A percentile compares a stretch with the other conserved stretches of the same genome.
These are phyloP conservation scores for Ophonus ardosiacus DNA, from an alignment of 2,888 invertebrate genomes.

Conservation along the genomic window DNA sequence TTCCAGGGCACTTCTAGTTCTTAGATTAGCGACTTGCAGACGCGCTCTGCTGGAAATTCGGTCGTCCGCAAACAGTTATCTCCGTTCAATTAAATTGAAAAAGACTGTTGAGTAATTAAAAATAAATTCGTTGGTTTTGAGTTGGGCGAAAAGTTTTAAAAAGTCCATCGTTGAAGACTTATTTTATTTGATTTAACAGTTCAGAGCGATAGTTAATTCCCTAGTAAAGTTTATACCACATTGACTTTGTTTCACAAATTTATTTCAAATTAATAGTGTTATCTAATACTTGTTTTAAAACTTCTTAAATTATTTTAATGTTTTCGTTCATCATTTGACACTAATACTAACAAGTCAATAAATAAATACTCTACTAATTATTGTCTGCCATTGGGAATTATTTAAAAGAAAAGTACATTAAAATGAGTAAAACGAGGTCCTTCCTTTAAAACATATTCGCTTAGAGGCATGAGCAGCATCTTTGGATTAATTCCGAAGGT, in stretches of 20 bases:
- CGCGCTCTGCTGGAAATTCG: slow-evolving; percentile 11
- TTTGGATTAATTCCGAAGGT: no score
- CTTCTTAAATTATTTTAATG: no score
- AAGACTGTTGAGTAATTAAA: slow-evolving; percentile 53
- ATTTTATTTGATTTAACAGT: slow-evolving; percentile 58
- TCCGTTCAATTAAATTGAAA: slow-evolving; percentile 49
- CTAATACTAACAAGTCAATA: no score
- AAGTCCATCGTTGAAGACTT: slow-evolving; percentile 31
- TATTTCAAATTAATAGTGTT: no score
- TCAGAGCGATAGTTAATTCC: slow-evolving; percentile 66
- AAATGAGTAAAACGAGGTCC: no score
- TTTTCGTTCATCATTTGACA: no score
- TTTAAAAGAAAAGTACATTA: no score
- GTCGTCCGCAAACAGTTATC: slow-evolving; percentile 23
- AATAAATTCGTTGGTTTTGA: slow-evolving; percentile 53
- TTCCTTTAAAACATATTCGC: no score
- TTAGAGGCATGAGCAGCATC: no score
- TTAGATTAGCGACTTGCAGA: neutral
- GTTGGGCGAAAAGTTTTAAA: slow-evolving; percentile 35
- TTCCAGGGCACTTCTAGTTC: neutral
- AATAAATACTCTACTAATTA: no score
- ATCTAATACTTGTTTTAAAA: no score
- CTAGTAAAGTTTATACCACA: neutral
- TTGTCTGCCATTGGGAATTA: no score
- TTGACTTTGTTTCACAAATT: neutral